Evolutionary conservation across 2,888 invertebrate genomes (phyloP), one percentile per base, ranked within the genome.

Genomic region (Lacanobia wlatinum): DNA sequence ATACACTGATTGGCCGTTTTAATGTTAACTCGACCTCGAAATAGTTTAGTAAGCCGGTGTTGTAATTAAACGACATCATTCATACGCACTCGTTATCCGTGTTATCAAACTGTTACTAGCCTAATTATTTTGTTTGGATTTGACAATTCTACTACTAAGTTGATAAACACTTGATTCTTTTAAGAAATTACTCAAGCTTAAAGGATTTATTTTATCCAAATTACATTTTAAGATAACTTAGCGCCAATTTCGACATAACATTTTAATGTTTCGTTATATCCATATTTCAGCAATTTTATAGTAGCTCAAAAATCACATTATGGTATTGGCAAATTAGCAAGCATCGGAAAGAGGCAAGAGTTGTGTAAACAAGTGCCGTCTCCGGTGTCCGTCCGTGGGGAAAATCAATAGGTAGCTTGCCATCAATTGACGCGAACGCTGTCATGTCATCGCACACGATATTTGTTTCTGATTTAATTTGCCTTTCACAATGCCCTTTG

Each of bases 361-460:
- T 70, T 73, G 65, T 40, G 74, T 80, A 78, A 83, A 84, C 73
- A 77, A 60, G 71, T 63, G 40, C 61, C 21, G 64, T 62, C 70
- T 59, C 28, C 28, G 43, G 63, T 61, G 66, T 67, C 74, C 73
- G 58, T 52, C 76, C 73, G 60, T 48, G 56, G 60, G 70, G 68
- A 85, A 87, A 87, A 87, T 86, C 87, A 84, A 87, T 87, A 28
- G 28, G 1, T 28, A 74, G 67, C 48, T 81, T 76, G 66, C 74
- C 76, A 81, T 86, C 70, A 73, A 82, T 84, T 83, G 80, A 71
- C 70, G 80, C 71, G 56, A 46, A 59, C 58, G 62, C 55, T 64
- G 74, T 76, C 84, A 75, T 84, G 84, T 87, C 87, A 86, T 82
- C 73, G 78, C 43, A 80, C 58, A 83, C 64, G 86, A 84, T 80